phyloP scores from a whole-genome alignment of 2,797 vertebrate genomes.

The Onychomys leucogaster region DNA sequence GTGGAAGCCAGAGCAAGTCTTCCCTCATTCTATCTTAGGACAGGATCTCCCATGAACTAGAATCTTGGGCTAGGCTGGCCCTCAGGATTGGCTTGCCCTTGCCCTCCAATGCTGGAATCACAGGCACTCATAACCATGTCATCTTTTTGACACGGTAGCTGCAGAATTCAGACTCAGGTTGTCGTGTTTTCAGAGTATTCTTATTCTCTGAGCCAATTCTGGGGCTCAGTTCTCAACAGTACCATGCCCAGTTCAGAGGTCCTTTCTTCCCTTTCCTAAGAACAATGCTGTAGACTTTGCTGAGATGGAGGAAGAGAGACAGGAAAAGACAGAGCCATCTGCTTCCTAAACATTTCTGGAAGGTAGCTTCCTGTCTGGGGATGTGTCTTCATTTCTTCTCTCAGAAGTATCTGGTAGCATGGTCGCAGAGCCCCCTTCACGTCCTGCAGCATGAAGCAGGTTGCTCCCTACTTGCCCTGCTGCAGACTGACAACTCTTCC shows the following conservation, averaged over 20 bases:
- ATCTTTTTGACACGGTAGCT: not conserved
- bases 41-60: not conserved
- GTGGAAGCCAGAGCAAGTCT: not conserved
- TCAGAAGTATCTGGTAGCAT: not conserved
- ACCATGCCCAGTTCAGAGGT: not conserved
- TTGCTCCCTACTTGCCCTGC: not conserved
- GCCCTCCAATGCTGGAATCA: not conserved
- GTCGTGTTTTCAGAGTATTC: not conserved
- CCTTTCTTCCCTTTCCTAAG: not conserved
- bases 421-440: not conserved
- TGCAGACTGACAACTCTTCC: constrained; percentile 44
- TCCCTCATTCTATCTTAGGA: not conserved
- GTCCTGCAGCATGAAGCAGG: not conserved
- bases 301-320: not conserved
- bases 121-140: not conserved
- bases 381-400: not conserved
- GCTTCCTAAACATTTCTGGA: constrained; percentile 31
- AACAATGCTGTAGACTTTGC: not conserved
- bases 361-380: not conserved
- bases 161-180: not conserved
- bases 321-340: not conserved
- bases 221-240: not conserved
- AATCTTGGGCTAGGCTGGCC: not conserved
- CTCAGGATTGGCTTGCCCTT: not conserved
- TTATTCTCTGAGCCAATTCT: not conserved